Evolutionary conservation across 1,140 invertebrate species (phyloP).

Genomic region (Bursaphelenchus mucronatus): DNA sequence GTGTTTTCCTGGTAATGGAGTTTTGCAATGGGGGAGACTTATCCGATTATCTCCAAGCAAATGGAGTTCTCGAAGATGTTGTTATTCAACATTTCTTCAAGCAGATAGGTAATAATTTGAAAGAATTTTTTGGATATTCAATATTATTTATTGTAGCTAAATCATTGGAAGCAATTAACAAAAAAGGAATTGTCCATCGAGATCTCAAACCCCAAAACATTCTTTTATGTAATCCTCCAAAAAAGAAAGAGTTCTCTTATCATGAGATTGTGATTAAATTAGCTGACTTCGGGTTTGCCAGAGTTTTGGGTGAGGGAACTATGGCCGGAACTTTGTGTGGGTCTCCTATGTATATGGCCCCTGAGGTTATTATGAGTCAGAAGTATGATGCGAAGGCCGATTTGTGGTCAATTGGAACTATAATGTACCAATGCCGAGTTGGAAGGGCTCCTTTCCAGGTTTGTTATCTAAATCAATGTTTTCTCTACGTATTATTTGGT

Average conservation of each 20-base stretch:
- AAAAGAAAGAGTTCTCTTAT: constrained; percentile 75
- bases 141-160: constrained; percentile 69
- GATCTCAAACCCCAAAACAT: constrained; percentile 78
- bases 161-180: constrained; percentile 90
- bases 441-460: constrained; percentile 87
- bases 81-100: constrained; percentile 88
- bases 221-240: constrained; percentile 61
- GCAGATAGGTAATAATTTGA: constrained; percentile 73
- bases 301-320: constrained; percentile 93
- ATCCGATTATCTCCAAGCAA: constrained; percentile 86
- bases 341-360: constrained; percentile 99
- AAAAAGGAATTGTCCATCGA: constrained; percentile 93
- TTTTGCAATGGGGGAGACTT: constrained; percentile 98
- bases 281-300: constrained; percentile 96
- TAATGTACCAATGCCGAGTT: constrained; percentile 96
- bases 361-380: constrained; percentile 98
- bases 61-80: constrained; percentile 89
- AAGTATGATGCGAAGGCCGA: constrained; percentile 94
- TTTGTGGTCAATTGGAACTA: constrained; percentile 91
- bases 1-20: constrained; percentile 96
- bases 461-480: constrained; percentile 19
- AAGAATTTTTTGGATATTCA: constrained; percentile 3
- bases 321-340: constrained; percentile 99
- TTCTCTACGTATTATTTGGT: constrained; percentile 20
- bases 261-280: constrained; percentile 87